A percentile compares a stretch with the other conserved stretches of the same genome.
phyloP scores from a whole-genome alignment of 2,888 invertebrate species.

The Chironomus riparius region DNA sequence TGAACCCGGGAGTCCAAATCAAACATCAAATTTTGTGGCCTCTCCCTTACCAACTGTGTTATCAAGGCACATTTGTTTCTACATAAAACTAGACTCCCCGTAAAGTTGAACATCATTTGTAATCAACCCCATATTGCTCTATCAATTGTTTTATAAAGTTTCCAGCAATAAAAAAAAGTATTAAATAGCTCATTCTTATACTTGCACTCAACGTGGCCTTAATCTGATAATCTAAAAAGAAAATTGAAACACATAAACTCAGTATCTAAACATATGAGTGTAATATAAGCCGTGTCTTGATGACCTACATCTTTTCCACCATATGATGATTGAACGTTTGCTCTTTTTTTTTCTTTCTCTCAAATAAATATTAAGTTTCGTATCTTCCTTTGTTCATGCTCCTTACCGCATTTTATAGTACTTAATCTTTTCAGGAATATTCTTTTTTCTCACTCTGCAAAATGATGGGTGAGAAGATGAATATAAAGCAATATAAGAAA shows the following conservation, averaged over 20 bases:
- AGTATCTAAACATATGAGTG: too few species aligned
- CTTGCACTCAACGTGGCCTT: too few species aligned
- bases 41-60: too few species aligned
- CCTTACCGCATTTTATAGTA: neutral
- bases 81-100: too few species aligned
- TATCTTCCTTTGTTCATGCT: neutral
- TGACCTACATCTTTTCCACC: neutral
- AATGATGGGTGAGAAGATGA: too few species aligned
- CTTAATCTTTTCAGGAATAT: neutral
- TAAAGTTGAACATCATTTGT: too few species aligned
- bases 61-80: too few species aligned
- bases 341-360: neutral
- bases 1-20: too few species aligned
- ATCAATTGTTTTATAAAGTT: neutral
- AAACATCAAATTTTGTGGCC: too few species aligned
- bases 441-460: too few species aligned
- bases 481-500: neutral
- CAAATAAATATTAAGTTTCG: neutral
- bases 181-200: neutral
- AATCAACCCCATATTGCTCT: too few species aligned
- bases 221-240: slow-evolving; percentile 10
- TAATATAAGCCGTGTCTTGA: neutral
- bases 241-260: too few species aligned
- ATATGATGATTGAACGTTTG: neutral
- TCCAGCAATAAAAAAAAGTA: neutral